A percentile compares a stretch with the other conserved stretches of the same genome.
These are phyloP conservation scores for Andrena haemorrhoa DNA, from an alignment of 2,888 invertebrate species.

Conservation along the genomic window DNA sequence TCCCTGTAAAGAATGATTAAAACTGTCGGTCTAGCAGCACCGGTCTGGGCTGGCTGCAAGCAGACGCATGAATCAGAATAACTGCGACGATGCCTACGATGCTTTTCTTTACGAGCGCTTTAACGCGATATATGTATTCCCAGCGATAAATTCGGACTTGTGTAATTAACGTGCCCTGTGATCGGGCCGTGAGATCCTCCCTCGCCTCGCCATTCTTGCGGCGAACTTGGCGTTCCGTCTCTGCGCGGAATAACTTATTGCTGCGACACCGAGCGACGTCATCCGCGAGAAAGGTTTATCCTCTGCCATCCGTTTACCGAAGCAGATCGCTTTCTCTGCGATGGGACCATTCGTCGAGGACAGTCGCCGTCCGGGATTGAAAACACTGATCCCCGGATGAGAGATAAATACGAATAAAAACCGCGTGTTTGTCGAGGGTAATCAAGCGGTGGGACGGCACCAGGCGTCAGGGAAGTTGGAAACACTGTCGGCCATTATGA, in stretches of 20 bases:
- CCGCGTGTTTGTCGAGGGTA: not conserved
- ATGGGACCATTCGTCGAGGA: too few relatives aligned
- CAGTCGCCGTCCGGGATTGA: too few relatives aligned
- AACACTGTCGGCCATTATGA: conserved; percentile 24
- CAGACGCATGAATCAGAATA: conserved; percentile 21
- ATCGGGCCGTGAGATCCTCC: not conserved
- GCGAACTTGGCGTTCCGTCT: too few relatives aligned
- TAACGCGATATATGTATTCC: not conserved
- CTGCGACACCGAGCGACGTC: too few relatives aligned
- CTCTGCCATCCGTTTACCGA: too few relatives aligned
- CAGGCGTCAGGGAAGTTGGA: not conserved
- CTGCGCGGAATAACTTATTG: too few relatives aligned
- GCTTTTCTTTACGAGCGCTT: conserved; percentile 4
- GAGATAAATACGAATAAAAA: too few relatives aligned
- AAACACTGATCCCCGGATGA: too few relatives aligned
- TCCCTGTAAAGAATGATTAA: conserved; percentile 56
- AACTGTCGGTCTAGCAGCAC: conserved; percentile 9
- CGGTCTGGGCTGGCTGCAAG: not conserved
- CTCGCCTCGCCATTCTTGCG: not conserved
- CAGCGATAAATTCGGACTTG: conserved; percentile 17
- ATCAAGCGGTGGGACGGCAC: not conserved
- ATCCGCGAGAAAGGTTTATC: too few relatives aligned
- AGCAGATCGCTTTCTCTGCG: too few relatives aligned
- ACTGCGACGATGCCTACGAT: conserved; percentile 11
- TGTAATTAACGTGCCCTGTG: not conserved